A percentile compares a stretch with the other conserved stretches of the same genome.
These are phyloP conservation scores for Coremacera marginata DNA, from an alignment of 2,888 invertebrate species.

Conservation along the genomic window DNA sequence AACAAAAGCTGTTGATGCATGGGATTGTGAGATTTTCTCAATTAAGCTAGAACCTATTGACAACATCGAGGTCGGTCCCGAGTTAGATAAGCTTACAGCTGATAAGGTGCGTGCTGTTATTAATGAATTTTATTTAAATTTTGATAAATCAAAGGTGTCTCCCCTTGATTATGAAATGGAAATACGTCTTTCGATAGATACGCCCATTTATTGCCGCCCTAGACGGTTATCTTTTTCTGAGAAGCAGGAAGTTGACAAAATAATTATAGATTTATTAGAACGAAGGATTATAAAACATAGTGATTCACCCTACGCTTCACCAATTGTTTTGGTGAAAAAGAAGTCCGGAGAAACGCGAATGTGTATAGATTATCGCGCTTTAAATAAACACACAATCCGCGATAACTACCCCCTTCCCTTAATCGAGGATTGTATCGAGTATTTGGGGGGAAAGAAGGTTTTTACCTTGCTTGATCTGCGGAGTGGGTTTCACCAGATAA, in stretches of 20 bases:
- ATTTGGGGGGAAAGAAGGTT: neutral
- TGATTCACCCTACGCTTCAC: constrained; percentile 43
- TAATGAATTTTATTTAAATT: neutral
- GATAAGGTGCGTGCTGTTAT: neutral
- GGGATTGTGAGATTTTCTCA: too few species aligned
- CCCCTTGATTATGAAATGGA: constrained; percentile 16
- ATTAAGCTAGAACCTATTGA: too few species aligned
- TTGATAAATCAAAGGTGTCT: constrained; percentile 7
- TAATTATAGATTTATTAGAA: constrained; percentile 41
- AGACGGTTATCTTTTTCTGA: constrained; percentile 41
- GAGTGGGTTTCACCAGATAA: too few species aligned
- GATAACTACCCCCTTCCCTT: constrained; percentile 30
- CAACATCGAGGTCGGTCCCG: neutral
- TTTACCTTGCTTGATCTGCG: constrained; percentile 28
- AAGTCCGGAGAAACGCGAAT: constrained; percentile 34
- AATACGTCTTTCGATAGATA: constrained; percentile 4
- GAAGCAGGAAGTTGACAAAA: constrained; percentile 34
- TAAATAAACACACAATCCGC: constrained; percentile 11
- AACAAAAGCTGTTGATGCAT: too few species aligned
- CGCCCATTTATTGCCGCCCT: neutral
- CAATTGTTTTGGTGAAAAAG: constrained; percentile 40
- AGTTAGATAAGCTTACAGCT: neutral
- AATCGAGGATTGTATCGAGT: constrained; percentile 24
- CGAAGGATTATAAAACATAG: constrained; percentile 41
- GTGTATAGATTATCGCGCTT: neutral